Evolutionary conservation across 2,113 vertebrate species (phyloP).

Genomic region (Syngnathus typhle): DNA sequence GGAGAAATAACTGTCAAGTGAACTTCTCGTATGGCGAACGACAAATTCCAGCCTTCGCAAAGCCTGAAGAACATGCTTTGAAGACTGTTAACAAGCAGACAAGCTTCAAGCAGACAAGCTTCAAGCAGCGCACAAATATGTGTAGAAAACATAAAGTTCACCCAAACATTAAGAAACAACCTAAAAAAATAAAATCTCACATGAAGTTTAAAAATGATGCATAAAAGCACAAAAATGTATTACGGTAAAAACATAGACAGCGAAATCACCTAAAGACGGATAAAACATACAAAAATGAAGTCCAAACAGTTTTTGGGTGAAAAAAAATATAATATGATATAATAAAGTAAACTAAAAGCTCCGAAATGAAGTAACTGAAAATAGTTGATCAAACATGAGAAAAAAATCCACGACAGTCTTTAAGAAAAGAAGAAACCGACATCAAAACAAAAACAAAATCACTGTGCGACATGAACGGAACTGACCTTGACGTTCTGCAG

Average conservation of each 20-base stretch:
- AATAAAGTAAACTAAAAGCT: no score
- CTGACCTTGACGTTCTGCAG: conserved; percentile 89
- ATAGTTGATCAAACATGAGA: no score
- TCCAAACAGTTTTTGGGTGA: no score
- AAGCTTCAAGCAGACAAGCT: neutral
- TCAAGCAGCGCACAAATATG: neutral
- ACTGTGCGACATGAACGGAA: neutral
- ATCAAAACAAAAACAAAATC: neutral
- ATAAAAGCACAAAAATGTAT: no score
- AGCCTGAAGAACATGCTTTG: neutral
- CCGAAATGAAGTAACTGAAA: no score
- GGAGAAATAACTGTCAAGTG: neutral
- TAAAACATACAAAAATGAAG: no score
- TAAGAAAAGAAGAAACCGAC: neutral
- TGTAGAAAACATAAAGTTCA: neutral
- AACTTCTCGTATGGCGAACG: neutral
- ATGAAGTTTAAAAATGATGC: neutral
- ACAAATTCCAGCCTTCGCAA: neutral
- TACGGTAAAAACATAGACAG: no score
- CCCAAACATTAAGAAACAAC: no score
- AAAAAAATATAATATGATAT: no score
- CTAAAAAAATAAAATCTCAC: no score
- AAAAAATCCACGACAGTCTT: neutral
- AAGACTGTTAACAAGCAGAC: neutral
- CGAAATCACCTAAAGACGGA: no score